Evolutionary conservation across 1,140 invertebrate genomes (phyloP).

Genomic region (fruit fly (Drosophila melanogaster)): DNA sequence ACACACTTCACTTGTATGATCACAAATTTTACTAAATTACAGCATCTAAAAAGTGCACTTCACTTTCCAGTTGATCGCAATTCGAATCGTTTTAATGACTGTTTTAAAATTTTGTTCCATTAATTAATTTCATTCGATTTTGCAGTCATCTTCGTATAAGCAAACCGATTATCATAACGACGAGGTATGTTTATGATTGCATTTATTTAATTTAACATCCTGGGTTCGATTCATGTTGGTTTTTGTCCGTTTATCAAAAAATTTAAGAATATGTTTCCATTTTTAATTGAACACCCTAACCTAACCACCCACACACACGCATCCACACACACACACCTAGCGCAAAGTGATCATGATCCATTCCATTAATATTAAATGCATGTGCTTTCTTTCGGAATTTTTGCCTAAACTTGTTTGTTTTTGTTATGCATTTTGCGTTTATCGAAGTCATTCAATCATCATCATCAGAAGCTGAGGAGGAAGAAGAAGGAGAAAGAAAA

Average conservation of each 20-base stretch:
- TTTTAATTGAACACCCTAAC: constrained; percentile 5
- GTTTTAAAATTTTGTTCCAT: constrained; percentile 54
- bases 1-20: constrained; percentile 13
- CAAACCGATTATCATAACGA: constrained; percentile 72
- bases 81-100: constrained; percentile 21
- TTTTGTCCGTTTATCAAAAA: background rate
- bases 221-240: constrained; percentile 13
- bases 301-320: constrained; percentile 17
- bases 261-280: background rate
- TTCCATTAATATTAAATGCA: constrained; percentile 15
- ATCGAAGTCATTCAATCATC: constrained; percentile 45
- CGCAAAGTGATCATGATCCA: constrained; percentile 17
- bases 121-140: constrained; percentile 71
- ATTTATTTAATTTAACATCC: constrained; percentile 51
- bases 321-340: constrained; percentile 29
- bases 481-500: constrained; percentile 52
- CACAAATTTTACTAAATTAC: constrained; percentile 10
- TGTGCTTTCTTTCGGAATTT: constrained; percentile 16
- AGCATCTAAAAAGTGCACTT: constrained; percentile 19
- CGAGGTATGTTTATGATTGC: constrained; percentile 73
- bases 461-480: constrained; percentile 49
- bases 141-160: constrained; percentile 79
- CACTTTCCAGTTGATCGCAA: constrained; percentile 14
- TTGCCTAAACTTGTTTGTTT: background rate
- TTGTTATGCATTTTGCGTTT: constrained; percentile 22